Evolutionary conservation across 2,888 invertebrate genomes (phyloP).

Genomic region (Lepidochitona cinerea): DNA sequence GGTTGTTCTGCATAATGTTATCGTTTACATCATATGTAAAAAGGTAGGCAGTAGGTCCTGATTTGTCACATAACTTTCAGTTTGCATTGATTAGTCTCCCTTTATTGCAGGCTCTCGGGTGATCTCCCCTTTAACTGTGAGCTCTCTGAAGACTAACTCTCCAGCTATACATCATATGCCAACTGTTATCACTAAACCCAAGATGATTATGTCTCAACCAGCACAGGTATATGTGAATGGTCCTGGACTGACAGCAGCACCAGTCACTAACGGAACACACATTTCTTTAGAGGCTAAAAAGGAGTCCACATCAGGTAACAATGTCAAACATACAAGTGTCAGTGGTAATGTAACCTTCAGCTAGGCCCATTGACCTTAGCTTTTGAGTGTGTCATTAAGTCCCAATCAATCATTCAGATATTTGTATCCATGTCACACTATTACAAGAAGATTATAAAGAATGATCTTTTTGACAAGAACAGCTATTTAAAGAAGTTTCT

Average conservation of each 20-base stretch:
- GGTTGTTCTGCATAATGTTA: no score
- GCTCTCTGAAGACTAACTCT: slow-evolving; percentile 27
- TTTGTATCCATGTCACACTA: no score
- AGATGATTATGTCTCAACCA: slow-evolving; percentile 55
- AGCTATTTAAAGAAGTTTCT: no score
- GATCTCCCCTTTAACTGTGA: slow-evolving; percentile 50
- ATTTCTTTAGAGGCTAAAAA: slow-evolving; percentile 47
- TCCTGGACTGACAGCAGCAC: slow-evolving; percentile 38
- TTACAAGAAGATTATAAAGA: no score
- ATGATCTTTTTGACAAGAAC: no score
- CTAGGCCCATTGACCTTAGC: no score
- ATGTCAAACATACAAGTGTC: no score
- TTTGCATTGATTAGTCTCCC: no score
- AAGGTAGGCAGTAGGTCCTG: no score
- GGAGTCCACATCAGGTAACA: slow-evolving; percentile 21
- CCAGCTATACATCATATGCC: slow-evolving; percentile 61
- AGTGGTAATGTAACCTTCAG: background rate
- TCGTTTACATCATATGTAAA: no score
- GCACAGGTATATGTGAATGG: slow-evolving; percentile 54
- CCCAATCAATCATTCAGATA: background rate
- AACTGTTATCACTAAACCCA: slow-evolving; percentile 62
- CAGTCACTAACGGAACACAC: slow-evolving; percentile 57
- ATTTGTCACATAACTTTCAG: no score
- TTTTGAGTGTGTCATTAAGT: background rate
- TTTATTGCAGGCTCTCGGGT: slow-evolving; percentile 48